Base-by-base conservation (phyloP, 2,113 vertebrate species). In the Solenodon paradoxus region DNA sequence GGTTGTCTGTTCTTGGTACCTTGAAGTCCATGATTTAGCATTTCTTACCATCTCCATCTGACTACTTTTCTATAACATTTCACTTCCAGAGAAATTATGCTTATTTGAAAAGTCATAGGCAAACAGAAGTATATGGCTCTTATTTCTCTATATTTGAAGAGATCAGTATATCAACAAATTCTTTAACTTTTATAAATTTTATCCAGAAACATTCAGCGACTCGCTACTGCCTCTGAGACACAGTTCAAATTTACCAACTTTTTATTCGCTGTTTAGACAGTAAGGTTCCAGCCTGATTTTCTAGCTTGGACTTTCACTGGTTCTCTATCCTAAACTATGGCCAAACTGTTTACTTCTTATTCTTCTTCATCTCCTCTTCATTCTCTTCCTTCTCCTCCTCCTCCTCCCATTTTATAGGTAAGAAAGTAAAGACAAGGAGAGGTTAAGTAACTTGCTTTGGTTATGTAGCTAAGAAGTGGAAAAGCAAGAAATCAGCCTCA, bases 21-120 rank as follows among this genome's bases (percentile, higher is more conserved):
- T 55, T 30, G 16, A 81, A 69, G 28, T 45, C 40, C 15, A 4
- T 81, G 68, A 77, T 45, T 80, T 81, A 77, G 49, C 32, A 92
- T 84, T 49, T 84, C 38, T 80, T 92, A 78, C 11, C 64, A 69
- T 92, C 89, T 89, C 74, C 38, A 87, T 30, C 16, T n/a, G 24
- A 64, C 61, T 68, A n/a, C 51, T 61, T 89, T 78, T 82, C 94
- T 38, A 82, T 66, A 91, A 55, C 64, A 64, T 83, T 71, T 87
- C 20, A 42, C 79, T 88, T 88, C 38, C 53, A 88, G 75, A 35
- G 12, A 85, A 84, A 88, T 6, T 71, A 38, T 47, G 30, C 57
- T 69, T 89, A 89, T 90, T 83, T 84, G 42, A 88, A 95, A 97
- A 95, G 63, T 79, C 35, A 30, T 49, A 82, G 32, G 30, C n/a